Evolutionary conservation across 2,888 invertebrate species (phyloP).

Genomic region (Clivina fossor): DNA sequence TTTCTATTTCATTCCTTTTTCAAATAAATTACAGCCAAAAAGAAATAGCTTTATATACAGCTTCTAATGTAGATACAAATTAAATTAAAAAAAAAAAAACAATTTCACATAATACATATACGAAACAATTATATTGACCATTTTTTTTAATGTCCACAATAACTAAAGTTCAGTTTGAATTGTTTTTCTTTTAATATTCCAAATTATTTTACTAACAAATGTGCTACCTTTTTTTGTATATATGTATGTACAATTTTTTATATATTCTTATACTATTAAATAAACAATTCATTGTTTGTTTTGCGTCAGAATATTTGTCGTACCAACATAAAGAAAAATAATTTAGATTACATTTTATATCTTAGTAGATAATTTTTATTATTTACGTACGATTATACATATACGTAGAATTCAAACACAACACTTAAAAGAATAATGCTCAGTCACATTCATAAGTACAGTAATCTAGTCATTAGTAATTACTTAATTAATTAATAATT

Average conservation of each 20-base stretch:
- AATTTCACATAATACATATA: constrained; percentile 20
- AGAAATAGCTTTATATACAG: constrained; percentile 19
- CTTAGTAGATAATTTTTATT: too few relatives aligned
- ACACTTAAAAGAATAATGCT: constrained; percentile 24
- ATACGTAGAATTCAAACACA: constrained; percentile 29
- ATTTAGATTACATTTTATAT: too few relatives aligned
- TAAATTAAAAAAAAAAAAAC: neutral
- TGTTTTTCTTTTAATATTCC: too few relatives aligned
- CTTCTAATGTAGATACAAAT: constrained; percentile 6
- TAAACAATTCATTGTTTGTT: too few relatives aligned
- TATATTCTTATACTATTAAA: neutral
- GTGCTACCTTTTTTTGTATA: too few relatives aligned
- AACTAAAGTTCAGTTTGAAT: constrained; percentile 26
- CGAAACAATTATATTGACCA: constrained; percentile 33
- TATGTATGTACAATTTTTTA: neutral
- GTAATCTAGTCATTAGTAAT: constrained; percentile 3
- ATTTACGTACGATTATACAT: too few relatives aligned
- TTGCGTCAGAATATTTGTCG: too few relatives aligned
- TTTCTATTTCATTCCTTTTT: neutral
- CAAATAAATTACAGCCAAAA: neutral
- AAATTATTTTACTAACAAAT: too few relatives aligned
- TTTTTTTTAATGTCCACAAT: constrained; percentile 28
- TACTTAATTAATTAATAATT: constrained; percentile 9
- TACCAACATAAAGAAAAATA: too few relatives aligned
- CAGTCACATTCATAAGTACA: constrained; percentile 31